These are phyloP conservation scores for Philereme transversata DNA, from an alignment of 2,888 invertebrate genomes.

Conservation along the genomic window DNA sequence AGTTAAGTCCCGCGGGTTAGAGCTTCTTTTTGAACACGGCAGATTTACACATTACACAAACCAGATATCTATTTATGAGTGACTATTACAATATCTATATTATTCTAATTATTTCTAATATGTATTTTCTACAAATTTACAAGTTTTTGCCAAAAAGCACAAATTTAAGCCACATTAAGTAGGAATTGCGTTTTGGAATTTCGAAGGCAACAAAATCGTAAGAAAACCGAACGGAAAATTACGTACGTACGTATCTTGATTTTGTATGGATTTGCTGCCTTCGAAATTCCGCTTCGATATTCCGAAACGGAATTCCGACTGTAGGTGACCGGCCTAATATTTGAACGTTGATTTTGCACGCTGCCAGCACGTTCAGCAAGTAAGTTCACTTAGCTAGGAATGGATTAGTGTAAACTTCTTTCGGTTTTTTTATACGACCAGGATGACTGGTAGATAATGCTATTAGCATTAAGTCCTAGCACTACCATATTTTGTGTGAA, in stretches of 20 bases:
- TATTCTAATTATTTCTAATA: neutral
- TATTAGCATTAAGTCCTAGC: too few relatives aligned
- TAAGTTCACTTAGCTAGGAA: conserved; percentile 73
- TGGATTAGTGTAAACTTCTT: too few relatives aligned
- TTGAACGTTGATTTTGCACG: conserved; percentile 69
- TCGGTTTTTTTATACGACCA: too few relatives aligned
- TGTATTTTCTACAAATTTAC: conserved; percentile 4
- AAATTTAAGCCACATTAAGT: neutral
- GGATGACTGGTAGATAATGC: too few relatives aligned
- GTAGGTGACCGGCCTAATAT: conserved; percentile 40
- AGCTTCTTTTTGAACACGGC: conserved; percentile 1
- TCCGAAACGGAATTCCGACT: conserved; percentile 12
- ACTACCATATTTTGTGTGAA: too few relatives aligned
- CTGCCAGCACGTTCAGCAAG: conserved; percentile 86
- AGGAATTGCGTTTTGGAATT: too few relatives aligned
- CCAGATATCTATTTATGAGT: conserved; percentile 9
- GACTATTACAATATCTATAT: neutral
- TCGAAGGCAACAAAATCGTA: too few relatives aligned
- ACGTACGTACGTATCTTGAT: too few relatives aligned
- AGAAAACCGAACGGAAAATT: too few relatives aligned
- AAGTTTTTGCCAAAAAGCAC: conserved; percentile 34
- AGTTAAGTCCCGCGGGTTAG: too few relatives aligned
- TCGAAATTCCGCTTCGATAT: too few relatives aligned
- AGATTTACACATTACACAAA: conserved; percentile 12
- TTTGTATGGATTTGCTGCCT: too few relatives aligned